Evolutionary conservation across 2,888 invertebrate genomes (phyloP), one percentile per base, ranked within the genome.

Genomic region (Xestoiulus laeticollis): DNA sequence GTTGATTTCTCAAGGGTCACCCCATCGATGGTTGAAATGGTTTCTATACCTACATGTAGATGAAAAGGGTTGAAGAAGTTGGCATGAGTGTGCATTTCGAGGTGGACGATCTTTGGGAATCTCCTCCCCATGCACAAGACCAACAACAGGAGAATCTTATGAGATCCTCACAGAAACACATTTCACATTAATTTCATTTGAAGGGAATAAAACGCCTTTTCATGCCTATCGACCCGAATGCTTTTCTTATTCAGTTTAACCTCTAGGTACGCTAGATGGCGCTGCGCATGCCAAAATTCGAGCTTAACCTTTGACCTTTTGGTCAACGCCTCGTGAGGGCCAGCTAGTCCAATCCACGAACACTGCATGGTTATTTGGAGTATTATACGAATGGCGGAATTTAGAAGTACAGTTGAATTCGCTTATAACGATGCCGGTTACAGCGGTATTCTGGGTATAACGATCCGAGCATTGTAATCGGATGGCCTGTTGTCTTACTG

Each of bases 1-100:
- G 12, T 2, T 8, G 6, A 16, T 48, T 48, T 48, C 10, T 48
- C 48, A 48, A 12, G 48, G 48, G 38, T 38, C 38, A 38, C n/a
- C n/a, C n/a, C n/a, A n/a, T n/a, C n/a, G n/a, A n/a, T n/a, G n/a
- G n/a, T n/a, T n/a, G n/a, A n/a, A 6, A 38, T 38, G 38, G 38
- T 38, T 38, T 38, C 38, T 3, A 38, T 3, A 6, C 4, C 6
- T 5, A 38, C 3, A 38, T 3, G 38, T 5, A 38, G 38, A 3
- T 16, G 48, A 12, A 48, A 16, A 48, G 48, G 48, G 48, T 48
- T 48, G 16, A 48, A 43, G 43, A 43, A 59, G 14, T 59, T 14
- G 59, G 59, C 59, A 59, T 59, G 59, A 59, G 59, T 59, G 59
- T 59, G 59, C 59, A 59, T 59, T 59, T 59, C 48, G 48, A 2